phyloP scores from a whole-genome alignment of 2,888 invertebrate genomes.

The Biston betularia region DNA sequence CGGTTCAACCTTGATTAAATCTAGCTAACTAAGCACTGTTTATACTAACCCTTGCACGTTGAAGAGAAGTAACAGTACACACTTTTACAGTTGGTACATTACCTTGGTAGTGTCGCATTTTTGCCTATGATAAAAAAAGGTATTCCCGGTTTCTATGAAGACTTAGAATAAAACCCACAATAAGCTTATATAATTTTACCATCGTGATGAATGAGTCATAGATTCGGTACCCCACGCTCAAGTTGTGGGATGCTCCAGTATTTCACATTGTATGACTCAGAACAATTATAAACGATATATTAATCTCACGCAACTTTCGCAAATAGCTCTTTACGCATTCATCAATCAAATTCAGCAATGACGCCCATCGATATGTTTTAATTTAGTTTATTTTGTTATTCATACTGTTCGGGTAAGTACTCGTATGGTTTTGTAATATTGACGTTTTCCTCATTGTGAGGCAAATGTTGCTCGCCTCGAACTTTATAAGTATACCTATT shows the following conservation, averaged over 20 bases:
- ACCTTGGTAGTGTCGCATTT: no score
- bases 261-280: constrained; percentile 35
- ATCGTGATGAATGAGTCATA: constrained; percentile 19
- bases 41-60: not conserved
- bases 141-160: constrained; percentile 1
- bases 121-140: not conserved
- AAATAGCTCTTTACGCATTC: constrained; percentile 40
- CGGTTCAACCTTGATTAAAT: not conserved
- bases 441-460: no score
- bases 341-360: constrained; percentile 31
- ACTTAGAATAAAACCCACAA: constrained; percentile 6
- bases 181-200: constrained; percentile 16
- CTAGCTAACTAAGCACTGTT: not conserved
- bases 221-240: constrained; percentile 16
- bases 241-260: constrained; percentile 27
- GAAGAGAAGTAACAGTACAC: not conserved
- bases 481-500: not conserved
- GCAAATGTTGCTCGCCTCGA: not conserved
- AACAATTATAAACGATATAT: constrained; percentile 38
- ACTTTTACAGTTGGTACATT: no score
- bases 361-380: constrained; percentile 29
- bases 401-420: not conserved
- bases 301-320: constrained; percentile 44
- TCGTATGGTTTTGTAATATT: not conserved
- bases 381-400: constrained; percentile 25